Evolutionary conservation across 53 echinoderm and acorn worm genomes (phyloP).

Genomic region (Glandiceps talaboti): DNA sequence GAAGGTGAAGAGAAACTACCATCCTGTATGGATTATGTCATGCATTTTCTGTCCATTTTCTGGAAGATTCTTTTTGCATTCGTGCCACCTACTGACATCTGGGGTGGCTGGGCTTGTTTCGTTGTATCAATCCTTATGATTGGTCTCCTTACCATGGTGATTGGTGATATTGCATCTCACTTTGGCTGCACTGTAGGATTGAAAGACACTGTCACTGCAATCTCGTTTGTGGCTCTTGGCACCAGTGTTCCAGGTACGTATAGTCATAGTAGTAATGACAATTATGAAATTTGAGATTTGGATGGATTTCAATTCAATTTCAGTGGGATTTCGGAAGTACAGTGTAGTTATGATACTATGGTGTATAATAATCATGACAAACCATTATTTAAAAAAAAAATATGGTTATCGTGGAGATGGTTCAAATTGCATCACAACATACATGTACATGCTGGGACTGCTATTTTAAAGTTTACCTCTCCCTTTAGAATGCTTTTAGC

Average conservation of each 20-base stretch:
- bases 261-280: too few relatives aligned
- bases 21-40: conserved; percentile 91
- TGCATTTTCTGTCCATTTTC: conserved; percentile 99
- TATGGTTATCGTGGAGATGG: too few relatives aligned
- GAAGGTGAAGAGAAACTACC: conserved; percentile 85
- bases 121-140: conserved; percentile 64
- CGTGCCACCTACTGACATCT: conserved; percentile 80
- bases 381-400: background rate
- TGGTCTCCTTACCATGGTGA: conserved; percentile 68
- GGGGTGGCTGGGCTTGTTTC: conserved; percentile 90
- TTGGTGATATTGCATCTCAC: conserved; percentile 73
- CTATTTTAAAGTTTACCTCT: too few relatives aligned
- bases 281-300: too few relatives aligned
- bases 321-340: too few relatives aligned
- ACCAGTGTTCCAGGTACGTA: conserved; percentile 92
- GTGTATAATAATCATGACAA: background rate
- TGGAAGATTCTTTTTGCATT: conserved; percentile 99
- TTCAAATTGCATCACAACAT: too few relatives aligned
- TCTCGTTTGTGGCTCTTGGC: conserved; percentile 94
- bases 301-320: too few relatives aligned
- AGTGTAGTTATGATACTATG: background rate
- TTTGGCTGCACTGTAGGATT: conserved; percentile 92
- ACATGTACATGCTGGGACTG: too few relatives aligned
- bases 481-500: too few relatives aligned
- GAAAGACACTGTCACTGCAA: conserved; percentile 74